Evolutionary conservation across 2,113 vertebrate species (phyloP), one percentile per base, ranked within the genome.

Genomic region (Ptilonorhynchus violaceus): DNA sequence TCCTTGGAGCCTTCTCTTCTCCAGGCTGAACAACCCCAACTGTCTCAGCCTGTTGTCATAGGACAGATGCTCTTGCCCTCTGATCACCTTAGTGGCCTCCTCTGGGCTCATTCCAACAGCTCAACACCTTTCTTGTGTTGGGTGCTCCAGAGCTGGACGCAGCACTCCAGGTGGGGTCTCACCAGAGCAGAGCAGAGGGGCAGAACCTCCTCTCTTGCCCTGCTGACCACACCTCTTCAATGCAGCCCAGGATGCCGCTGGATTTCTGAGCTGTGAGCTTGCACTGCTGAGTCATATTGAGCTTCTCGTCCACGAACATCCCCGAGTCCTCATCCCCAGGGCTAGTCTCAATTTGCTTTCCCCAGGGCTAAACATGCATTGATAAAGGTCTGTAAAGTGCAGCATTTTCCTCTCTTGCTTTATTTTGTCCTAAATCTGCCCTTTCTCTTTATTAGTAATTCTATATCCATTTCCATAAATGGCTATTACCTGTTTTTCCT

Each of bases 191-290:
- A 53, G 39, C 35, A 66, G 33, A 68, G 33, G 20, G 53, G 13
- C 10, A 39, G 44, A 39, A 46, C 53, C 24, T 31, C n/a, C 7
- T 53, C 20, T 39, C 24, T 39, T 8, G 52, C 21, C 69, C 33
- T 46, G 2, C 24, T 46, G 46, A 13, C 41, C 39, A 24, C 11
- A 6, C 2, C 39, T 74, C 52, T 59, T 46, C 28, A 59, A 25
- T 0, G 0, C 33, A n/a, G 44, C 28, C 27, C 52, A 20, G 10
- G 13, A 23, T 68, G 62, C 35, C 15, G 42, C 0, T 73, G 76
- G 42, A 20, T n/a, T 53, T 60, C 24, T 60, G 53, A 53, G 13
- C 3, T 53, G 30, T 8, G 30, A 47, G 9, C 0, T 0, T 53
- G 24, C 13, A 15, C 39, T 47, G n/a, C 16, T 9, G 20, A 60